A percentile compares a stretch with the other conserved stretches of the same genome.
Evolutionary conservation across 2,888 invertebrate species (phyloP).

Genomic region (Drosophila hamatofila): DNA sequence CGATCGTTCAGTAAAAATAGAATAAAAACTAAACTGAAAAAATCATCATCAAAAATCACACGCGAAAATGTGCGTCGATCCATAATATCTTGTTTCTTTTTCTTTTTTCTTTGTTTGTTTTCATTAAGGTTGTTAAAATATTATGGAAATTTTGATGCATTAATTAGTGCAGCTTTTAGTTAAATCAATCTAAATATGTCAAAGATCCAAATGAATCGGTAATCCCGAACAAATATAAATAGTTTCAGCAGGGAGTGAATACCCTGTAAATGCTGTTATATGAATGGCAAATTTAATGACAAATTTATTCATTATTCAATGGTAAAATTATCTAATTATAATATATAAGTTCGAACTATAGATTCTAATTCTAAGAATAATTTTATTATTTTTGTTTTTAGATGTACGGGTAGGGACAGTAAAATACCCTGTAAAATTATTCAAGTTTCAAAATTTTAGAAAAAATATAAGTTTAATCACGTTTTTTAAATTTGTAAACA

Average conservation of each 20-base stretch:
- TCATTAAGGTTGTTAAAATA: conserved; percentile 42
- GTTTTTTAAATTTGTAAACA: too few species aligned
- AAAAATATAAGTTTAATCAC: too few species aligned
- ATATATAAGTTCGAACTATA: neutral
- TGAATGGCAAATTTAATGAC: neutral
- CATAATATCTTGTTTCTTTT: neutral
- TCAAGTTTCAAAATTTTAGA: too few species aligned
- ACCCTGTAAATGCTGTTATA: neutral
- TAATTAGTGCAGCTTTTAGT: conserved; percentile 6
- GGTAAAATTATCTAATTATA: neutral
- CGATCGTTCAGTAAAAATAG: conserved; percentile 4
- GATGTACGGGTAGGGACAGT: neutral
- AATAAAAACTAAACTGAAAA: neutral
- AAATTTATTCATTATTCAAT: neutral
- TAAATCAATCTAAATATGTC: conserved; percentile 46
- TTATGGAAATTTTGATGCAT: conserved; percentile 39
- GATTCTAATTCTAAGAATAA: neutral
- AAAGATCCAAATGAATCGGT: conserved; percentile 23
- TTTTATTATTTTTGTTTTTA: neutral
- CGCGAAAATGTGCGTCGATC: conserved; percentile 1
- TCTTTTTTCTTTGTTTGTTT: conserved; percentile 45
- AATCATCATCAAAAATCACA: neutral
- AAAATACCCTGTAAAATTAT: neutral
- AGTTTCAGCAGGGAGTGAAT: neutral
- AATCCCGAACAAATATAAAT: neutral